Conservation (phyloP, 1,140 invertebrate genomes). For the Drosophila bifasciata region DNA sequence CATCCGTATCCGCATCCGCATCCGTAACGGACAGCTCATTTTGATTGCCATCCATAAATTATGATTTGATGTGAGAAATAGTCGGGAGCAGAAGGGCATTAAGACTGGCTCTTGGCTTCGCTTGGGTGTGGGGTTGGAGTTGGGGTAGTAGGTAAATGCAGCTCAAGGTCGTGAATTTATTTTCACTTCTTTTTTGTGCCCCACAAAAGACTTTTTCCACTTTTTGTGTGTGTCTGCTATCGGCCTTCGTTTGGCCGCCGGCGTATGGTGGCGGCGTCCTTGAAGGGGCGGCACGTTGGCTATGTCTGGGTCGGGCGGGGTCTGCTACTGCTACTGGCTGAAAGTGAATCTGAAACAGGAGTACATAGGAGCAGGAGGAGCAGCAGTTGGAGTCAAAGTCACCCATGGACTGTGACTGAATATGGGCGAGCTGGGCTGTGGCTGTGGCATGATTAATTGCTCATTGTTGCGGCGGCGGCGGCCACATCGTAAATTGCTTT, state of each 20-base stretch:
- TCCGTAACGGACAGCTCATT: slow-evolving; percentile 14
- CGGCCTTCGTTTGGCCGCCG: slow-evolving; percentile 16
- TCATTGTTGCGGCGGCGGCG: slow-evolving; percentile 65
- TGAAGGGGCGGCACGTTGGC: slow-evolving; percentile 22
- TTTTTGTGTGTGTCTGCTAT: slow-evolving; percentile 27
- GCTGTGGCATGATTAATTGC: slow-evolving; percentile 74
- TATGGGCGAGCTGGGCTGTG: neutral
- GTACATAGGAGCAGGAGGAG: slow-evolving; percentile 10
- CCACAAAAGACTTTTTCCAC: neutral
- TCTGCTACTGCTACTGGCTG: neutral
- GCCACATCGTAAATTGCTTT: slow-evolving; percentile 73
- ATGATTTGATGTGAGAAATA: slow-evolving; percentile 77
- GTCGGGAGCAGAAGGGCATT: slow-evolving; percentile 47
- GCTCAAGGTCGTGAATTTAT: slow-evolving; percentile 42
- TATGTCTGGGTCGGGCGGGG: slow-evolving; percentile 4
- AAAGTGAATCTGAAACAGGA: slow-evolving; percentile 50
- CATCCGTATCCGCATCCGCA: neutral
- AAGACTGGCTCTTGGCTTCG: no score
- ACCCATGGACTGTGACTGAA: slow-evolving; percentile 13
- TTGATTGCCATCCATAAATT: slow-evolving; percentile 72
- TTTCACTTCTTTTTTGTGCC: slow-evolving; percentile 5
- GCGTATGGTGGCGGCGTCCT: slow-evolving; percentile 36
- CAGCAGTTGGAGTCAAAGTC: slow-evolving; percentile 4
- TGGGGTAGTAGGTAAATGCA: slow-evolving; percentile 34
- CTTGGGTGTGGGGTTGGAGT: no score